Evolutionary conservation across 2,797 vertebrate genomes (phyloP), one percentile per base, ranked within the genome.

Genomic region (Lateolabrax maculatus): DNA sequence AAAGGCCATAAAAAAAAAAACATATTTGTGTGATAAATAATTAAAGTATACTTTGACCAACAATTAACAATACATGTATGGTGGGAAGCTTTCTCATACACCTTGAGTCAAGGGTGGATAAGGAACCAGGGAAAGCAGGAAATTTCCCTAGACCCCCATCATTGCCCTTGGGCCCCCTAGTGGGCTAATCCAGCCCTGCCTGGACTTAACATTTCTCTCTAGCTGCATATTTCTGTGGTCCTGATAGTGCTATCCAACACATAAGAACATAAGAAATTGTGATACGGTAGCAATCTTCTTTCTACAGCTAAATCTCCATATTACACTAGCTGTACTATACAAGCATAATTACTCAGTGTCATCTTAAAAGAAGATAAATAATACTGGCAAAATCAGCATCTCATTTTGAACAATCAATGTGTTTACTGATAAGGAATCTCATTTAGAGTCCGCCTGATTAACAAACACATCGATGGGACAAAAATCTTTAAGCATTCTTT

Each of bases 351-450:
- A 73, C 52, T 79, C 60, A 69, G 21, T 49, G 76, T 74, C 79
- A 79, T 67, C 60, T 70, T 21, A 72, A 75, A 61, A 66, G 77
- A 48, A 77, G 75, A 90, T 78, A 82, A 88, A 90, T 77, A 87
- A 75, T 66, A 56, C 49, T 2, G 27, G 31, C 23, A 84, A 80
- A 84, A 77, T 72, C 83, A 70, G 81, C 76, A 80, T 84, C 84
- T 86, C 80, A 87, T 90, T 90, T 79, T 56, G 25, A 76, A 77
- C 80, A 82, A 90, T 90, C 87, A 71, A 87, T 92, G 71, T 75
- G 77, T 85, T 86, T 78, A 57, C 87, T 76, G 84, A 87, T 88
- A 83, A 83, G 73, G 66, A 78, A 75, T 86, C 83, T 85, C 69
- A 89, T 89, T 90, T 75, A 52, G 79, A 63, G 7, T 18, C 49